Conservation (phyloP, 2,888 invertebrate genomes). For the Drymonia ruficornis region DNA sequence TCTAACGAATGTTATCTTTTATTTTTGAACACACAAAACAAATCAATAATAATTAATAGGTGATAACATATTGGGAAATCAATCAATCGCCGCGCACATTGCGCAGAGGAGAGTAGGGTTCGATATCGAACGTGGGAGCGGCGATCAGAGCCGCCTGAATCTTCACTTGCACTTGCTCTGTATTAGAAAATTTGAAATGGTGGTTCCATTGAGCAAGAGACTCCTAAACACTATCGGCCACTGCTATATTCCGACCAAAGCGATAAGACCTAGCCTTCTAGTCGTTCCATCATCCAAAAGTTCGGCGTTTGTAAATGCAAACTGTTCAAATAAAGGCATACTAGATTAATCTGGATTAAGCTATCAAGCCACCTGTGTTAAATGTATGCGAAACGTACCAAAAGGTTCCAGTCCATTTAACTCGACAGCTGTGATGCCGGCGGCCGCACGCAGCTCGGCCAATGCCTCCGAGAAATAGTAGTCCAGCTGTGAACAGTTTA, state of each 20-base stretch:
- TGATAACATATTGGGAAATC: neutral
- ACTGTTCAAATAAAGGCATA: no score
- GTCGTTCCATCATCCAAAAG: no score
- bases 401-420: conserved; percentile 54
- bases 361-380: no score
- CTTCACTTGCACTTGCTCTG: conserved; percentile 70
- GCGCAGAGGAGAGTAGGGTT: conserved; percentile 52
- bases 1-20: conserved; percentile 64
- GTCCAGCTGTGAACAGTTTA: conserved; percentile 60
- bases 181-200: neutral
- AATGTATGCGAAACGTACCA: conserved; percentile 42
- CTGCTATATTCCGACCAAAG: no score
- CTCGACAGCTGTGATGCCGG: conserved; percentile 70
- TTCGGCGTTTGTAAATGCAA: no score
- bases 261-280: no score
- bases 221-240: no score
- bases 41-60: conserved; percentile 1
- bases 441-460: conserved; percentile 71
- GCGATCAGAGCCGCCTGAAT: conserved; percentile 73
- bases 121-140: conserved; percentile 65
- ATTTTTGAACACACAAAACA: conserved; percentile 34
- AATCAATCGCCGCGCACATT: conserved; percentile 59
- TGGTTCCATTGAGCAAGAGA: no score
- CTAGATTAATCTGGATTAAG: no score
- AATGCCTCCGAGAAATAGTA: conserved; percentile 66